phyloP scores from a whole-genome alignment of 2,113 vertebrate genomes.

The Xiphophorus hellerii region DNA sequence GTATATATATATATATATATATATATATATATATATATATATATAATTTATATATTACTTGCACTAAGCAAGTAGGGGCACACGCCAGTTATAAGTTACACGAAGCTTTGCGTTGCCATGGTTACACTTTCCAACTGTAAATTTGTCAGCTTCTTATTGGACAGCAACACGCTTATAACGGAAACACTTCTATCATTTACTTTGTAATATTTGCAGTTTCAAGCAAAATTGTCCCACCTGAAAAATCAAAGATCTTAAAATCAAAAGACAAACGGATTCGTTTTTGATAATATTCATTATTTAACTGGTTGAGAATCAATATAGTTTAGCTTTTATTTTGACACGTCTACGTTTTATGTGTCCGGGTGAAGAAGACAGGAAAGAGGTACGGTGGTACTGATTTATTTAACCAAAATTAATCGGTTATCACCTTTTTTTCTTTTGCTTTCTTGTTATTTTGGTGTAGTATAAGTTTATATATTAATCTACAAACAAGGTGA shows the following conservation, averaged over 20 bases:
- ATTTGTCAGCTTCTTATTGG: constrained; percentile 71
- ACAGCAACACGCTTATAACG: constrained; percentile 5
- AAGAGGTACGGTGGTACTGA: constrained; percentile 60
- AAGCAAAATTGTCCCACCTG: fast-evolving
- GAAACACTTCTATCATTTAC: constrained; percentile 14
- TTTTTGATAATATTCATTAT: no score
- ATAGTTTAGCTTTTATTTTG: constrained; percentile 35
- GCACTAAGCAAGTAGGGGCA: background rate
- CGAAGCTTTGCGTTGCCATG: no score
- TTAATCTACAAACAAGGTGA: background rate
- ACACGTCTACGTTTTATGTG: constrained; percentile 1
- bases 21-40: no score
- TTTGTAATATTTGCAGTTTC: constrained; percentile 41
- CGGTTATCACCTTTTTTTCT: background rate
- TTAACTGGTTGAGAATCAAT: background rate
- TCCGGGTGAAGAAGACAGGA: constrained; percentile 68
- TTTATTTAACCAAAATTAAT: constrained; percentile 36
- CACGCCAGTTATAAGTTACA: background rate
- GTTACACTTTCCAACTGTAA: constrained; percentile 14
- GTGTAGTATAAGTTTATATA: background rate
- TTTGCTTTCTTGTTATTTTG: background rate
- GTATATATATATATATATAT: no score
- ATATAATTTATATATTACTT: no score
- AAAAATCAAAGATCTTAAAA: fast-evolving
- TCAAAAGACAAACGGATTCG: fast-evolving